Conservation (phyloP, 2,113 vertebrate species). For the Callipepla squamata region DNA sequence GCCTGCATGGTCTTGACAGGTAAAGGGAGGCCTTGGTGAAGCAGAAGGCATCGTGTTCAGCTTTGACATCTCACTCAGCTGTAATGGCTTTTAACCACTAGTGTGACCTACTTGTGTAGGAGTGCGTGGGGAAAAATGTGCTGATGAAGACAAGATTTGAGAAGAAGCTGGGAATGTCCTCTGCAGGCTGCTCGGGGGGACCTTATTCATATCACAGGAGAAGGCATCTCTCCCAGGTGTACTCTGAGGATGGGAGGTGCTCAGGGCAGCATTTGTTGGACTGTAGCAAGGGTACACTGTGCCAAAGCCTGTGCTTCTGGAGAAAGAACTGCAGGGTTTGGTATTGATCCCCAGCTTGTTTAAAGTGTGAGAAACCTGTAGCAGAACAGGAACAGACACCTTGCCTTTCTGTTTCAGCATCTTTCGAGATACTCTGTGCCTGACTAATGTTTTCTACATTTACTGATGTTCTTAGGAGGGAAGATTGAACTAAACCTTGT, state of each 20-base stretch:
- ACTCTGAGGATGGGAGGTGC: not conserved
- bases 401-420: not conserved
- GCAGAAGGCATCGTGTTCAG: not conserved
- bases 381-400: not conserved
- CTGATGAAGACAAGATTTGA: not conserved
- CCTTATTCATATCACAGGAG: fast-evolving
- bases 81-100: fast-evolving
- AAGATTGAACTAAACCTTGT: not conserved
- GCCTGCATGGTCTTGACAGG: not conserved
- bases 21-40: not conserved
- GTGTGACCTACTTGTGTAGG: not conserved
- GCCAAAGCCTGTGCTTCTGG: not conserved
- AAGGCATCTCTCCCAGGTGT: not conserved
- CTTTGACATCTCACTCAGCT: not conserved
- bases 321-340: not conserved
- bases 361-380: not conserved
- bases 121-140: not conserved
- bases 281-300: fast-evolving
- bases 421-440: not conserved
- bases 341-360: fast-evolving
- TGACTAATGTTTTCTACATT: not conserved
- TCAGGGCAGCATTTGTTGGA: not conserved
- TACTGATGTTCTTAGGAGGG: not conserved
- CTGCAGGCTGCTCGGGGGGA: not conserved
- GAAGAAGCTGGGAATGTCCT: not conserved